Percentiles rank a stretch among this genome's conserved stretches.
phyloP scores from a whole-genome alignment of 64 coral and sea anemone species.

The Orbicella faveolata region DNA sequence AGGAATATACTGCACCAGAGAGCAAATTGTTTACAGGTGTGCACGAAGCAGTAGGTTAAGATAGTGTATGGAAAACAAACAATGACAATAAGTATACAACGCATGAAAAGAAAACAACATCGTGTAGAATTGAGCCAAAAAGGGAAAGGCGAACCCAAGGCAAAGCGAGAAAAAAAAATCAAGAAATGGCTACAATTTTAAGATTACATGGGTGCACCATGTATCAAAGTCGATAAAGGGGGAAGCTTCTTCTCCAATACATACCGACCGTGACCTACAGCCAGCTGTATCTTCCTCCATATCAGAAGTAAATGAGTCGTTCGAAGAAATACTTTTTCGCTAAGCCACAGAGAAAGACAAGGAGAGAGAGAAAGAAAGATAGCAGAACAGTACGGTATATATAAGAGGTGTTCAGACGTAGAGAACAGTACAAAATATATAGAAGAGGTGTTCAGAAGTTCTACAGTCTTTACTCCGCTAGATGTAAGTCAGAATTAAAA shows the following conservation, averaged over 20 bases:
- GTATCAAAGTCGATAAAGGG: background rate
- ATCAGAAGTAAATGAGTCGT: conserved; percentile 28
- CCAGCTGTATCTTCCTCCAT: conserved; percentile 19
- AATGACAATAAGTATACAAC: too few relatives aligned
- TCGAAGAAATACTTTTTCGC: conserved; percentile 41
- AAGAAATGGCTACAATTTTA: background rate
- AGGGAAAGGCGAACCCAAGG: background rate
- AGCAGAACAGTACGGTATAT: background rate
- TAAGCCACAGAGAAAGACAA: conserved; percentile 18
- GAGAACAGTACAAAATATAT: too few relatives aligned
- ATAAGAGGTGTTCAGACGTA: too few relatives aligned
- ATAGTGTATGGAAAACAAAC: too few relatives aligned
- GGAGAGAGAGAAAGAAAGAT: background rate
- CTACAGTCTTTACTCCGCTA: too few relatives aligned
- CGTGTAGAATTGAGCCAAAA: background rate
- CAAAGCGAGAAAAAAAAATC: background rate
- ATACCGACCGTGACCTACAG: conserved; percentile 1
- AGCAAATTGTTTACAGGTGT: too few relatives aligned
- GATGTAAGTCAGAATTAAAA: too few relatives aligned
- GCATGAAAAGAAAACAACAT: background rate
- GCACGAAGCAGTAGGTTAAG: too few relatives aligned
- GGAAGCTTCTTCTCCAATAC: background rate
- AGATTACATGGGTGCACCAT: background rate
- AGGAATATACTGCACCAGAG: background rate
- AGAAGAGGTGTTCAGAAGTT: too few relatives aligned